phyloP scores from a whole-genome alignment of 2,888 invertebrate species.

The Neoascia interrupta region DNA sequence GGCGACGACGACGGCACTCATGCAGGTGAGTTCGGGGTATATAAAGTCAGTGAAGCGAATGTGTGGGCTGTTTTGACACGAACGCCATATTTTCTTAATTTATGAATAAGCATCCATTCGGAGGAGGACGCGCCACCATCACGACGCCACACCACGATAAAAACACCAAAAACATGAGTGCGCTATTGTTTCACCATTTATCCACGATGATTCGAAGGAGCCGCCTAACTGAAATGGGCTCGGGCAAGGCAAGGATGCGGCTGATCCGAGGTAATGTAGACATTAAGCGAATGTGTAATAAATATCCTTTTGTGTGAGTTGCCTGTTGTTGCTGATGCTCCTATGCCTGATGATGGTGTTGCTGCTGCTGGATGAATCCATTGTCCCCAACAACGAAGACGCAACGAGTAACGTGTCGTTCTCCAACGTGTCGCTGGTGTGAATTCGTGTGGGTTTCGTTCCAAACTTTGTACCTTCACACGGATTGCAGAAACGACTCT shows the following conservation, averaged over 20 bases:
- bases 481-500: neutral
- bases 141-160: no score
- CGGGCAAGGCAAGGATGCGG: slow-evolving; percentile 28
- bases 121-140: slow-evolving; percentile 10
- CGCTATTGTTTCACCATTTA: slow-evolving; percentile 58
- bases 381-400: slow-evolving; percentile 25
- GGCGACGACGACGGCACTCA: no score
- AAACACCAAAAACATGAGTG: slow-evolving; percentile 35
- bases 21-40: no score
- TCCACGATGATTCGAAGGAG: slow-evolving; percentile 12
- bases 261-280: slow-evolving; percentile 58
- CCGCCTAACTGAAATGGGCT: slow-evolving; percentile 1
- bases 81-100: slow-evolving; percentile 65
- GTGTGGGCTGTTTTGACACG: slow-evolving; percentile 57
- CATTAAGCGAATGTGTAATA: slow-evolving; percentile 64
- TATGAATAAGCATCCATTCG: slow-evolving; percentile 59
- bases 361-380: slow-evolving; percentile 28
- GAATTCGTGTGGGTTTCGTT: slow-evolving; percentile 13
- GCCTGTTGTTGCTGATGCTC: neutral
- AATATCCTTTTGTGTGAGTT: slow-evolving; percentile 43
- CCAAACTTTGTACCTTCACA: slow-evolving; percentile 1
- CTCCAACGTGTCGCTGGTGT: no score
- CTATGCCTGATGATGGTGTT: neutral
- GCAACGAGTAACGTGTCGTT: no score
- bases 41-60: slow-evolving; percentile 33